Base-by-base conservation (phyloP, 2,113 vertebrate genomes). In the Solea solea region DNA sequence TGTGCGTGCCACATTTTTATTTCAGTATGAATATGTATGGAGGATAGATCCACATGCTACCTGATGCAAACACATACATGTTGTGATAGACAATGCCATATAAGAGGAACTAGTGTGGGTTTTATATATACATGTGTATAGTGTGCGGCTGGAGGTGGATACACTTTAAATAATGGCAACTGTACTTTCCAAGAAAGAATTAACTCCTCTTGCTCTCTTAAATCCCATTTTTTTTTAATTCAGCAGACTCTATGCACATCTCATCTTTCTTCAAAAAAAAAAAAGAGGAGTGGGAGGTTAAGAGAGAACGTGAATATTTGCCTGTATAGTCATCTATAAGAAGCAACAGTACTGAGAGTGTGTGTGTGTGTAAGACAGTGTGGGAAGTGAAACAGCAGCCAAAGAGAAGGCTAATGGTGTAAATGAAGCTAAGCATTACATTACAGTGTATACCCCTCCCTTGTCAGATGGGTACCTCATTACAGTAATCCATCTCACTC, bases 21-120 rank as follows among this genome's bases (percentile, higher is more conserved):
- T 84, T 89, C 7, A 10, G 14, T 28, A 15, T 64, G 80, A 86
- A 86, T 82, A 88, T 86, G 83, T 72, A 86, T 82, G 74, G 75
- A 40, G 27, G 39, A 76, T 74, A 64, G 53, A 80, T 81, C 74
- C 84, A 81, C 69, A 73, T 79, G 72, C 69, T 65, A 58, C 53
- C 80, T 46, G 67, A 34, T 50, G n/a, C 81, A 86, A 83, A 83
- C 74, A 74, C 66, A 78, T 65, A n/a, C n/a, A n/a, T n/a, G n/a
- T n/a, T n/a, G n/a, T n/a, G n/a, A n/a, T n/a, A n/a, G n/a, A 84
- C 72, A 40, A 70, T 65, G 46, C 59, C 40, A 64, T 63, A 74
- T 45, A 69, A 78, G 68, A 80, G 28, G 10, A 42, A 41, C 9
- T 11, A 4, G 40, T n/a, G 45, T 59, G 60, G 44, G n/a, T 74